Conservation (phyloP, 2,888 invertebrate genomes). For the Dryocosmus kuriphilus region DNA sequence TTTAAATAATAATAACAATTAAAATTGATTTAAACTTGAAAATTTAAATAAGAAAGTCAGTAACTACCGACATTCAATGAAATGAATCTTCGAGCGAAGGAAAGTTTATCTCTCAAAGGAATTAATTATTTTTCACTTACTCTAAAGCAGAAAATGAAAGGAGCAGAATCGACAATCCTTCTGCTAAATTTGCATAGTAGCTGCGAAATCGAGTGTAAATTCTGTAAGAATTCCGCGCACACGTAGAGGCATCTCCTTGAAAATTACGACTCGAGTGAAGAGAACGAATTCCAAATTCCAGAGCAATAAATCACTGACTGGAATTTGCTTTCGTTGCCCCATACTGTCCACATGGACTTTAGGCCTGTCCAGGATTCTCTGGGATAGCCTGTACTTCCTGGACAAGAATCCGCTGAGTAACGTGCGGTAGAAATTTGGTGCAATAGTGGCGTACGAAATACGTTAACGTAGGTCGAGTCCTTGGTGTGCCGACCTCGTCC, state of each 20-base stretch:
- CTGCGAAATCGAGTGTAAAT: slow-evolving; percentile 13
- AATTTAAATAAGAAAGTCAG: too few relatives aligned
- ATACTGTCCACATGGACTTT: slow-evolving; percentile 27
- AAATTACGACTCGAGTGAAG: slow-evolving; percentile 25
- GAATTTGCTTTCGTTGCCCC: slow-evolving; percentile 16
- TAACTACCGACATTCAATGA: too few relatives aligned
- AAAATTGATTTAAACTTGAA: too few relatives aligned
- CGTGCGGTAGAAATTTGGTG: slow-evolving; percentile 60
- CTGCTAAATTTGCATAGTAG: not conserved
- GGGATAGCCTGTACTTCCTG: slow-evolving; percentile 3
- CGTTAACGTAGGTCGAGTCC: slow-evolving; percentile 60
- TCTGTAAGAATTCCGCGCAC: slow-evolving; percentile 4
- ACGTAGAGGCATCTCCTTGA: slow-evolving; percentile 10
- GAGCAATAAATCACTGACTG: slow-evolving; percentile 22
- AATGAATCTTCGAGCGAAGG: too few relatives aligned
- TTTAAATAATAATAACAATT: too few relatives aligned
- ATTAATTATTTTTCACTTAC: not conserved
- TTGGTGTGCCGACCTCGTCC: slow-evolving; percentile 68
- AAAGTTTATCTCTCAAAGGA: too few relatives aligned
- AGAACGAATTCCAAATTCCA: slow-evolving; percentile 39
- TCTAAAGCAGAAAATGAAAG: not conserved
- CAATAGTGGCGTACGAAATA: slow-evolving; percentile 57
- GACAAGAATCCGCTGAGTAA: slow-evolving; percentile 62
- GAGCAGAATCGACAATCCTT: not conserved
- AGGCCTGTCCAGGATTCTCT: slow-evolving; percentile 6